phyloP scores from a whole-genome alignment of 2,888 invertebrate genomes.

The Sesamia inferens region DNA sequence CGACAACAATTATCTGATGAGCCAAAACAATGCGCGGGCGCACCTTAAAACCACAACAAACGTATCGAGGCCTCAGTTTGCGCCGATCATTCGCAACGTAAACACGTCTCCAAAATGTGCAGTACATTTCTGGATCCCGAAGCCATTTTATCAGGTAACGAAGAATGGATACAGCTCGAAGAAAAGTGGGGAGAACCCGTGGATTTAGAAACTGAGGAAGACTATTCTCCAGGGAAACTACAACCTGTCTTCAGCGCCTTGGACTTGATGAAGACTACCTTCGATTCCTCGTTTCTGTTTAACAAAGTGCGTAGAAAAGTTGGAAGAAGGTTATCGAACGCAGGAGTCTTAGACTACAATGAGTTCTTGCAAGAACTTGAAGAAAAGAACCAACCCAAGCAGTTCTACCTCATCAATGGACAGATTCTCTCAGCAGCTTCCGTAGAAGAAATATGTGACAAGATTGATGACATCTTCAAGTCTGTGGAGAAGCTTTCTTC shows the following conservation, averaged over 20 bases:
- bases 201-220: constrained; percentile 82
- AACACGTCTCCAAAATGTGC: constrained; percentile 57
- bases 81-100: constrained; percentile 20
- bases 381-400: constrained; percentile 63
- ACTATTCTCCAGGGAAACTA: constrained; percentile 63
- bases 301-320: constrained; percentile 78
- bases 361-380: constrained; percentile 79
- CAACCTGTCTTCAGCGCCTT: constrained; percentile 78
- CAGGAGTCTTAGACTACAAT: constrained; percentile 75
- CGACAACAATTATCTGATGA: constrained; percentile 44
- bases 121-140: constrained; percentile 76
- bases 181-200: constrained; percentile 83
- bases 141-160: constrained; percentile 79
- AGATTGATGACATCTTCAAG: constrained; percentile 83
- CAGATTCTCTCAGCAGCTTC: constrained; percentile 82
- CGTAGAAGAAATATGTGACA: constrained; percentile 81
- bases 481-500: constrained; percentile 82
- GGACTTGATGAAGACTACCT: constrained; percentile 79
- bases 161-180: constrained; percentile 82
- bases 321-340: constrained; percentile 74
- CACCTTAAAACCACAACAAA: constrained; percentile 48
- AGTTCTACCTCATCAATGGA: constrained; percentile 65
- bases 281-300: constrained; percentile 82
- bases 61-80: constrained; percentile 37
- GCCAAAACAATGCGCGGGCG: constrained; percentile 48